Evolutionary conservation across 2,797 vertebrate species (phyloP), one percentile per base, ranked within the genome.

Genomic region (Nannoperca obscura): DNA sequence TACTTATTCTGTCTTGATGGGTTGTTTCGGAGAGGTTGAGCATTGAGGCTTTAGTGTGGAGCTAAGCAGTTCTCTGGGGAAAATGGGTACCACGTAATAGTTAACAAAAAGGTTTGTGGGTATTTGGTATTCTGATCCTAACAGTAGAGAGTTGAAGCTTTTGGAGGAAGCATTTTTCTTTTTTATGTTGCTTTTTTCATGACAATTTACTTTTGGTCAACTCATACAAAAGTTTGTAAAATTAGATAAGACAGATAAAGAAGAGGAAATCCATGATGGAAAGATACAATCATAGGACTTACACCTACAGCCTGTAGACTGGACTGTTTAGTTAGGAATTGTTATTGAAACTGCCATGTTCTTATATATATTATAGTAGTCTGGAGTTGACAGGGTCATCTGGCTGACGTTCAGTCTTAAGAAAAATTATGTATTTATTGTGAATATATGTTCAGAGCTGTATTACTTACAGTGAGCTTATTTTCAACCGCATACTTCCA

Each of bases 311-410:
- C 32, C 34, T 69, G 22, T 52, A n/a, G 44, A 47, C 7, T 54
- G 5, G 42, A 71, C 62, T 83, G 64, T 84, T 81, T 71, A 57
- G 32, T 52, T 44, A 10, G 44, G 15, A 42, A n/a, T 72, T 86
- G 46, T 71, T 68, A 63, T 73, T 74, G 69, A 81, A 78, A 73
- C 71, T 81, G 61, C 40, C 73, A 81, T 61, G 22, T 49, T 83
- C 46, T 61, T 38, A 83, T 62, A 63, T 67, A 60, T 71, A 66
- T 68, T 81, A 61, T 76, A 57, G 57, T 15, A 60, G 59, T 70
- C 34, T 65, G 36, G 68, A 79, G 74, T 24, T 65, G 17, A 54
- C 65, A 74, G 12, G 22, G 55, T 52, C 59, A 54, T 70, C 80
- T 80, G 79, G 61, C 55, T 83, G 64, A 79, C 24, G 44, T 70